Evolutionary conservation across 2,888 invertebrate genomes (phyloP), one percentile per base, ranked within the genome.

Genomic region (Megastigmus dorsalis): DNA sequence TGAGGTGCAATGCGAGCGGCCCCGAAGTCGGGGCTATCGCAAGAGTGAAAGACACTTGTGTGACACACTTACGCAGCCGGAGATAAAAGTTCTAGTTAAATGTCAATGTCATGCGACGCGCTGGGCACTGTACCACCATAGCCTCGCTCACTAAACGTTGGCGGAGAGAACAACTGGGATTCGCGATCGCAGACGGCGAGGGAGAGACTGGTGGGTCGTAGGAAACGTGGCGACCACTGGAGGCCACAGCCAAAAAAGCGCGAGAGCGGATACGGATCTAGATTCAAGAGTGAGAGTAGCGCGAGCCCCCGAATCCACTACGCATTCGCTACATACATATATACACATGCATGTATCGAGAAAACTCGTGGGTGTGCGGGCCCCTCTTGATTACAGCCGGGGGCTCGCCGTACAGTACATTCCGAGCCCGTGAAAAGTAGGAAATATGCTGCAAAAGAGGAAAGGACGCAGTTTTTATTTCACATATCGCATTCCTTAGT

Each of bases 91-190:
- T 65, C 38, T 66, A 54, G 52, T 52, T 55, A 36, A 66, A 69
- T 75, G 75, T 79, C 76, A 79, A 73, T 73, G 77, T 62, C 78
- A 77, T 75, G 69, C 77, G 79, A 79, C 77, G 72, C 55, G 52
- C 50, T n/a, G 48, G 20, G 9, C 38, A n/a, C n/a, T 26, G 69
- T 9, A 33, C n/a, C 43, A 72, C 28, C 65, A 65, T 52, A 65
- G 33, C 33, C 38, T 23, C 26, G 9, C 38, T 18, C 3, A 15
- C 15, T 15, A n/a, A n/a, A n/a, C n/a, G n/a, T n/a, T 26, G 15
- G 7, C 20, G 28, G 28, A 15, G 41, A 43, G 28, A 69, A 33
- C 9, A 20, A 52, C n/a, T 26, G 15, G 10, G 23, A 45, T n/a
- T n/a, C n/a, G n/a, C n/a, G n/a, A n/a, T n/a, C n/a, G n/a, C n/a